Conservation (phyloP, 2,797 vertebrate genomes). For the Syncerus caffer region DNA sequence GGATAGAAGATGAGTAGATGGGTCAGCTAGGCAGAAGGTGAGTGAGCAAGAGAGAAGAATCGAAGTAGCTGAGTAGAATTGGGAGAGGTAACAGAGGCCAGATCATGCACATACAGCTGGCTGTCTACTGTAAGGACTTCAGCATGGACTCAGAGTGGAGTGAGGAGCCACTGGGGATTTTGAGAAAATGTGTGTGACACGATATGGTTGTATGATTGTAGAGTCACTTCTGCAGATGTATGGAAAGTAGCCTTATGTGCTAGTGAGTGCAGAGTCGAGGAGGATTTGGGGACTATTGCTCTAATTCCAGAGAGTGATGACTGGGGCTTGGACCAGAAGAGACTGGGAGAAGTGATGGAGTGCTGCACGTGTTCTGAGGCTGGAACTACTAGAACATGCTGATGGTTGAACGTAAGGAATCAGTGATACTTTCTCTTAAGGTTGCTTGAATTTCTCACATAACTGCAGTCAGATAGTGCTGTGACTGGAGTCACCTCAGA, state of each 20-base stretch:
- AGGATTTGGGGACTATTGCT: background rate
- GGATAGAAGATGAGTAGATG: background rate
- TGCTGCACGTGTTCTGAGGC: background rate
- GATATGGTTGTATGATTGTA: background rate
- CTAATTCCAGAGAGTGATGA: background rate
- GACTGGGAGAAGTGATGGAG: background rate
- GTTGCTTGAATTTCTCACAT: background rate
- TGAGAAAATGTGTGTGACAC: background rate
- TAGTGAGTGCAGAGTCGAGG: background rate
- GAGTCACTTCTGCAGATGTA: background rate
- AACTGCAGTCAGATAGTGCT: background rate
- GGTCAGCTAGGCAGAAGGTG: background rate
- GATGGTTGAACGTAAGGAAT: background rate
- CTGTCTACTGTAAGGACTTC: background rate
- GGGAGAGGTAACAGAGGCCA: background rate
- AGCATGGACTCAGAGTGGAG: background rate
- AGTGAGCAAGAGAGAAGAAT: background rate
- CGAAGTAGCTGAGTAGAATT: background rate
- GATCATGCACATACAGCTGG: accelerated
- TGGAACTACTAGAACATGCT: background rate
- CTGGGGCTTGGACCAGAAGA: background rate
- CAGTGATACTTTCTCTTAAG: background rate
- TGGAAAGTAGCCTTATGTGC: background rate
- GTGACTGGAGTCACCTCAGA: background rate
- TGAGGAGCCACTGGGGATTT: background rate